Evolutionary conservation across 2,888 invertebrate genomes (phyloP).

Genomic region (Pollenia labialis): DNA sequence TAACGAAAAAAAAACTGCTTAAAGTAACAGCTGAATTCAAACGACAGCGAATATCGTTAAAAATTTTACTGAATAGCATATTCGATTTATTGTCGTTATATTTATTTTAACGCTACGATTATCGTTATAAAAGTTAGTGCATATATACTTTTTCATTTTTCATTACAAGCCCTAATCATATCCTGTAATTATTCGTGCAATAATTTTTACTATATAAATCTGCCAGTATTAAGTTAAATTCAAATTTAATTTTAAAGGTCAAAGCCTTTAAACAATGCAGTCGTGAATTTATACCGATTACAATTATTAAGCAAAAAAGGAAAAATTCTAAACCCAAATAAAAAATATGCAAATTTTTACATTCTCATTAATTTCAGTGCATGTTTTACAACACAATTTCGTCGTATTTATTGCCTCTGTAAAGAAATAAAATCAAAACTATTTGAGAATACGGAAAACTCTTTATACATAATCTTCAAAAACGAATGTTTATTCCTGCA

Average conservation of each 20-base stretch:
- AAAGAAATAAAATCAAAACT: background rate
- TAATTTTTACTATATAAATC: too few species aligned
- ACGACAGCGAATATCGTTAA: too few species aligned
- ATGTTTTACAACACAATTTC: background rate
- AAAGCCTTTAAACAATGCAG: background rate
- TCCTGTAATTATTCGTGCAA: too few species aligned
- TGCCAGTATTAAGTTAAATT: background rate
- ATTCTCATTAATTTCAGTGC: background rate
- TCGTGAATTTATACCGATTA: slow-evolving; percentile 16
- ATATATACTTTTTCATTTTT: too few species aligned
- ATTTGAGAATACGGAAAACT: background rate
- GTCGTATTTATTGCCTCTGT: background rate
- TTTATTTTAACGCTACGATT: too few species aligned
- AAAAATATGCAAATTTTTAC: background rate
- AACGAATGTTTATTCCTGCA: slow-evolving; percentile 51
- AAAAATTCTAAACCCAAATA: background rate
- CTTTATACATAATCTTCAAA: slow-evolving; percentile 17
- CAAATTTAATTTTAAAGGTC: background rate
- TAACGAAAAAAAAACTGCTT: too few species aligned
- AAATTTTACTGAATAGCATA: too few species aligned
- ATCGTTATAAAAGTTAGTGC: too few species aligned
- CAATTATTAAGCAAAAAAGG: background rate
- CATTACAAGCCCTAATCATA: too few species aligned
- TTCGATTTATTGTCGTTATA: too few species aligned
- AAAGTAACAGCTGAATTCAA: too few species aligned